Percentiles rank a stretch among this genome's conserved stretches.
Conservation (phyloP, 2,797 vertebrate species). For the Falco novaeseelandiae region DNA sequence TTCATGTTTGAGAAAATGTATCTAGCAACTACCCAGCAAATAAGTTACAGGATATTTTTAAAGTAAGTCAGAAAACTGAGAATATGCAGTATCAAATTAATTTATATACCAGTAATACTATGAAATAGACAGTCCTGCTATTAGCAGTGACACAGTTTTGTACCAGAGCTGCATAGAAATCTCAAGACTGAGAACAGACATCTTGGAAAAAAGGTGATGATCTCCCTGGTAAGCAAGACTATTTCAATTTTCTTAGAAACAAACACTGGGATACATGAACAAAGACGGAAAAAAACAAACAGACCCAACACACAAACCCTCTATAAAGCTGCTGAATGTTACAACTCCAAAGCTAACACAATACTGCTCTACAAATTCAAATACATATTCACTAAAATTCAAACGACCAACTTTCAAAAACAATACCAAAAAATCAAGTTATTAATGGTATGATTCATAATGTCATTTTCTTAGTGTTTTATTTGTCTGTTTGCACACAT, state of each 20-base stretch:
- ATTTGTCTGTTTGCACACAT: neutral
- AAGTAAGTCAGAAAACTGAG: neutral
- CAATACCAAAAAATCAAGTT: neutral
- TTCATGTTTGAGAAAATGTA: neutral
- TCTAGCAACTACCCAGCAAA: neutral
- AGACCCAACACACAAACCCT: neutral
- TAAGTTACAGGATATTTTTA: neutral
- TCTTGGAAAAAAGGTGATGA: neutral
- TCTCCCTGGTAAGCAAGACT: neutral
- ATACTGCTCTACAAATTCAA: neutral
- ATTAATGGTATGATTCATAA: neutral
- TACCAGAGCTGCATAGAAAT: neutral
- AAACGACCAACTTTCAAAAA: neutral
- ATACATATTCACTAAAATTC: neutral
- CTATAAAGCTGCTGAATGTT: neutral
- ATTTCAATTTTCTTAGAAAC: neutral
- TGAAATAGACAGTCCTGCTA: conserved; percentile 6
- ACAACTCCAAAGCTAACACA: neutral
- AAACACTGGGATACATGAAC: neutral
- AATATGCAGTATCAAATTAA: conserved; percentile 8
- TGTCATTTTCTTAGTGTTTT: neutral
- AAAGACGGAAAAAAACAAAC: neutral
- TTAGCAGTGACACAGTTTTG: neutral
- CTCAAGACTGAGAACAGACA: neutral
- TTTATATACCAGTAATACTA: neutral